Evolutionary conservation across 2,113 vertebrate genomes (phyloP).

Genomic region (Aptenodytes forsteri): DNA sequence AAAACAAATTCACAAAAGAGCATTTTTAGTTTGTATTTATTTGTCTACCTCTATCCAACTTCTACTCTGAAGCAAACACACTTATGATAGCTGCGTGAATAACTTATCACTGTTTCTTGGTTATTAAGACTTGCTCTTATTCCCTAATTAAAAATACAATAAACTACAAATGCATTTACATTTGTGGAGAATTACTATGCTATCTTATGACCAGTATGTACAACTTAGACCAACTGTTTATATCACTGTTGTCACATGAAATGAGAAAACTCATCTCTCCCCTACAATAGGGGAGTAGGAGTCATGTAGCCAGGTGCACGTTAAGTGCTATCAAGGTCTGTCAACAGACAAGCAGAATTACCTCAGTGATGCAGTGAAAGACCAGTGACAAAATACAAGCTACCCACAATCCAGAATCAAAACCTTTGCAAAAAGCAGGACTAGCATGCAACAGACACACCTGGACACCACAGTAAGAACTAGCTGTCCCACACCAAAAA

Average conservation of each 20-base stretch:
- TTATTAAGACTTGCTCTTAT: not conserved
- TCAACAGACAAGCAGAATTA: not conserved
- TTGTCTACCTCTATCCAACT: not conserved
- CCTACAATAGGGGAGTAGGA: not conserved
- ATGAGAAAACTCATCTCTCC: not conserved
- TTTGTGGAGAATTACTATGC: not conserved
- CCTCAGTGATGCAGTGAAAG: not conserved
- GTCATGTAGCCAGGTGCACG: fast-evolving
- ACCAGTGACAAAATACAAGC: not conserved
- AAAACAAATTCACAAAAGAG: not conserved
- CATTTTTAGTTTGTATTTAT: not conserved
- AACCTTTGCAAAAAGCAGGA: not conserved
- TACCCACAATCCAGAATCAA: not conserved
- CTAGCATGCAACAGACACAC: not conserved
- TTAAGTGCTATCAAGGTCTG: not conserved
- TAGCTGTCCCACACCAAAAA: not conserved
- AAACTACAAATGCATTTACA: not conserved
- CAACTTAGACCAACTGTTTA: not conserved
- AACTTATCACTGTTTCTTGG: not conserved
- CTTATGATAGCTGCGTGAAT: not conserved
- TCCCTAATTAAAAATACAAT: not conserved
- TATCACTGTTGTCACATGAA: not conserved
- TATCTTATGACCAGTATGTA: not conserved
- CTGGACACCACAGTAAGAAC: not conserved
- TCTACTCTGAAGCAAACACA: not conserved